These are phyloP conservation scores for Tuta absoluta DNA, from an alignment of 2,888 invertebrate genomes.

Conservation along the genomic window DNA sequence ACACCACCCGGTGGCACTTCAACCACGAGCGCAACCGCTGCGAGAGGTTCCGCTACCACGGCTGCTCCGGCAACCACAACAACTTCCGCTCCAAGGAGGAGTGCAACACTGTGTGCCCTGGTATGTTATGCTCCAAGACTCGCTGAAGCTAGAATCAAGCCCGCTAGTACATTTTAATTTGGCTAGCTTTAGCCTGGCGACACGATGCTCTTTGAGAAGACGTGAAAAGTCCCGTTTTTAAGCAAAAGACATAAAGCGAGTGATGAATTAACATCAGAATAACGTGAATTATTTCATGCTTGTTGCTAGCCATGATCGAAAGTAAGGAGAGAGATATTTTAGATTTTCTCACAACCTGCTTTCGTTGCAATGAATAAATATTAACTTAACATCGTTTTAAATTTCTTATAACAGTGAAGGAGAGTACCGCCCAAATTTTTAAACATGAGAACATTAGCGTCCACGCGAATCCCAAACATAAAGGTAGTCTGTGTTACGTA, in stretches of 20 bases:
- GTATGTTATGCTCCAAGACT: slow-evolving; percentile 55
- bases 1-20: slow-evolving; percentile 86
- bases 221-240: too few relatives aligned
- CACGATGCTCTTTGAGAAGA: too few relatives aligned
- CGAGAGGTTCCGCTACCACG: slow-evolving; percentile 84
- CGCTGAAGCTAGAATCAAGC: not conserved
- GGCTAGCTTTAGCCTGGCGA: too few relatives aligned
- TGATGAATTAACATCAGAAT: too few relatives aligned
- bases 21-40: slow-evolving; percentile 90
- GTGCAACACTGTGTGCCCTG: slow-evolving; percentile 90
- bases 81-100: slow-evolving; percentile 90
- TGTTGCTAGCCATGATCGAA: too few relatives aligned
- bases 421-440: not conserved
- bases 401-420: slow-evolving; percentile 8
- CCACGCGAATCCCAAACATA: not conserved
- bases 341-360: not conserved
- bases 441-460: not conserved
- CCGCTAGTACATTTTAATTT: too few relatives aligned
- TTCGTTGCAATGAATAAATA: not conserved
- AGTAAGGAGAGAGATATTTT: too few relatives aligned
- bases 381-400: not conserved
- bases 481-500: not conserved
- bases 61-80: slow-evolving; percentile 92
- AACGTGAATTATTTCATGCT: too few relatives aligned
- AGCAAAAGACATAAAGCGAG: too few relatives aligned